phyloP scores from a whole-genome alignment of 2,113 vertebrate species.

The Syngnathoides biaculeatus region DNA sequence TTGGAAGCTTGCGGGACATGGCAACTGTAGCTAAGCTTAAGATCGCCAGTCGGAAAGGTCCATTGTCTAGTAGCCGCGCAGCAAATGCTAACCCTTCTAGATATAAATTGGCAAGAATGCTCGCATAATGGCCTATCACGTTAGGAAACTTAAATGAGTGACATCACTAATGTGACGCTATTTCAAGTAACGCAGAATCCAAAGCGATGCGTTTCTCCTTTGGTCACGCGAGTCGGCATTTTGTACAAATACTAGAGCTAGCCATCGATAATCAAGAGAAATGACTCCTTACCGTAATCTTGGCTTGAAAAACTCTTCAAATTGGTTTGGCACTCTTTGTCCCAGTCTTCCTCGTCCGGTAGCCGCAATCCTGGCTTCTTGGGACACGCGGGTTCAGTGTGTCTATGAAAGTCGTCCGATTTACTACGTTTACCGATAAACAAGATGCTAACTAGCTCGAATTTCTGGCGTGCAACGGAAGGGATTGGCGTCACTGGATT shows the following conservation, averaged over 20 bases:
- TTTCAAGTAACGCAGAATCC: neutral
- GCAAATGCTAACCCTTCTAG: neutral
- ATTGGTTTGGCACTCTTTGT: constrained; percentile 52
- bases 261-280: neutral
- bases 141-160: neutral
- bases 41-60: too few species aligned
- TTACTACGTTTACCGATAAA: neutral
- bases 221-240: neutral
- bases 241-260: neutral
- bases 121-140: neutral
- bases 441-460: neutral
- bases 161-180: neutral
- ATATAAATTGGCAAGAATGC: too few species aligned
- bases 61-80: neutral
- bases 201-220: neutral
- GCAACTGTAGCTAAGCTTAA: too few species aligned
- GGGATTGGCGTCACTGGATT: neutral
- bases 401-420: constrained; percentile 23
- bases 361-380: neutral
- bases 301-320: constrained; percentile 15
- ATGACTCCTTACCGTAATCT: constrained; percentile 58
- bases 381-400: accelerated
- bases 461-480: neutral
- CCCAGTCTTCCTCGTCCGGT: constrained; percentile 66
- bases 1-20: too few species aligned